Conservation (phyloP, 2,113 vertebrate genomes). For the Callipepla squamata region DNA sequence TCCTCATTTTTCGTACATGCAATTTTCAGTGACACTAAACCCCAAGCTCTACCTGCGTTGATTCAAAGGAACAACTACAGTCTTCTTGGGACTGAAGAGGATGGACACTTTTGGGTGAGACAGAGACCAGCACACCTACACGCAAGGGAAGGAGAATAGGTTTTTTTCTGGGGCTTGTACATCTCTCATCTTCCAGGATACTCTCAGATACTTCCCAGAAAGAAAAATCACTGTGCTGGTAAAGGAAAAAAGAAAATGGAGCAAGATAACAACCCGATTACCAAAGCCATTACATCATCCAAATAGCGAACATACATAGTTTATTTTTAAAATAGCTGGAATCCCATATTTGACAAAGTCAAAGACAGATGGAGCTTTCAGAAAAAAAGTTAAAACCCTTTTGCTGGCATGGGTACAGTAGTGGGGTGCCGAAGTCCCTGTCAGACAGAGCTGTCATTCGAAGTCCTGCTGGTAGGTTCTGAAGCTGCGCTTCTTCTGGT, state of each 20-base stretch:
- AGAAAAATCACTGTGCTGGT: neutral
- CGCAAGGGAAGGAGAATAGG: neutral
- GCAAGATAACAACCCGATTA: neutral
- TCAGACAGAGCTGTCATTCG: constrained; percentile 48
- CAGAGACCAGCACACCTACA: neutral
- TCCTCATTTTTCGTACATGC: neutral
- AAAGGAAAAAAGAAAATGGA: neutral
- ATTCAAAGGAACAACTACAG: neutral
- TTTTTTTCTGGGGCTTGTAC: neutral
- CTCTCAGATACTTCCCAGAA: neutral
- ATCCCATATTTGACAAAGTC: constrained; percentile 17
- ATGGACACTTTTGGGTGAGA: neutral
- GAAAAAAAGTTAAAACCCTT: constrained; percentile 27
- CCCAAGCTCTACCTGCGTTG: neutral
- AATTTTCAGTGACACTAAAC: neutral
- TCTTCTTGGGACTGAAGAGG: neutral
- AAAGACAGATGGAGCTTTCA: constrained; percentile 55
- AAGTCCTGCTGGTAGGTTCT: neutral
- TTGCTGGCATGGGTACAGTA: constrained; percentile 6
- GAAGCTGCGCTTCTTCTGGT: constrained; percentile 24
- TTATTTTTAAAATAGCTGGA: constrained; percentile 59
- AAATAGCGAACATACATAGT: neutral
- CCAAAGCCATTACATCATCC: neutral
- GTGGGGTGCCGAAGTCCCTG: neutral
- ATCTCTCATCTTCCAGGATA: neutral